Percentiles rank a stretch among this genome's conserved stretches.
These are phyloP conservation scores for Chloroceryle inda DNA, from an alignment of 2,797 vertebrate genomes.

Conservation along the genomic window DNA sequence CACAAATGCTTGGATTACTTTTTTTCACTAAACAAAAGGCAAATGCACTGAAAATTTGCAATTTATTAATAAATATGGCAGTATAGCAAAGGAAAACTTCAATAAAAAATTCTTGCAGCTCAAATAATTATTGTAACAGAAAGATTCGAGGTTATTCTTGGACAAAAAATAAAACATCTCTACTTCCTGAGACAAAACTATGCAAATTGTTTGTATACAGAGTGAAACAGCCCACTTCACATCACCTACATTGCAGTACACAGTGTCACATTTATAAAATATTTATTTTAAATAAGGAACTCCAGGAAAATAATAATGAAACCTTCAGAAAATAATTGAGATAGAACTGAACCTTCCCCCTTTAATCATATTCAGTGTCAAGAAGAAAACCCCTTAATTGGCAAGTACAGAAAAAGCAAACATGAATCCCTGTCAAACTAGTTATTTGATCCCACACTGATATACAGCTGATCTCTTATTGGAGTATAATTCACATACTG, in stretches of 20 bases:
- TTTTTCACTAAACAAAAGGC: neutral
- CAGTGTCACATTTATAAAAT: neutral
- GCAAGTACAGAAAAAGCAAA: slow-evolving; percentile 15
- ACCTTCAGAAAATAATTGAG: slow-evolving; percentile 9
- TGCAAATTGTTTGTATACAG: neutral
- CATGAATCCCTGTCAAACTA: slow-evolving; percentile 38
- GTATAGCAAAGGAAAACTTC: slow-evolving; percentile 1
- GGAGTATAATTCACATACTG: slow-evolving; percentile 9
- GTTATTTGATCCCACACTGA: slow-evolving; percentile 34
- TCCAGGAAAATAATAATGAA: neutral
- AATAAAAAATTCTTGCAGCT: neutral
- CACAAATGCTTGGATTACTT: slow-evolving; percentile 28
- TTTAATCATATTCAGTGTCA: neutral
- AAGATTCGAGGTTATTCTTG: neutral
- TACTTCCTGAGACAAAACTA: neutral
- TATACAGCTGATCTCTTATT: slow-evolving; percentile 45
- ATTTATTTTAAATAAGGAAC: neutral
- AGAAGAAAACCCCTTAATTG: slow-evolving; percentile 20
- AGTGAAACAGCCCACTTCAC: neutral
- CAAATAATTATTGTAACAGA: neutral
- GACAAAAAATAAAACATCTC: neutral
- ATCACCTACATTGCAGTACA: neutral
- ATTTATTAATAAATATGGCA: neutral
- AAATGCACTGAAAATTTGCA: neutral
- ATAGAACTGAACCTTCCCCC: neutral